Evolutionary conservation across 1,140 invertebrate genomes (phyloP).

Genomic region (Caenorhabditis remanei): DNA sequence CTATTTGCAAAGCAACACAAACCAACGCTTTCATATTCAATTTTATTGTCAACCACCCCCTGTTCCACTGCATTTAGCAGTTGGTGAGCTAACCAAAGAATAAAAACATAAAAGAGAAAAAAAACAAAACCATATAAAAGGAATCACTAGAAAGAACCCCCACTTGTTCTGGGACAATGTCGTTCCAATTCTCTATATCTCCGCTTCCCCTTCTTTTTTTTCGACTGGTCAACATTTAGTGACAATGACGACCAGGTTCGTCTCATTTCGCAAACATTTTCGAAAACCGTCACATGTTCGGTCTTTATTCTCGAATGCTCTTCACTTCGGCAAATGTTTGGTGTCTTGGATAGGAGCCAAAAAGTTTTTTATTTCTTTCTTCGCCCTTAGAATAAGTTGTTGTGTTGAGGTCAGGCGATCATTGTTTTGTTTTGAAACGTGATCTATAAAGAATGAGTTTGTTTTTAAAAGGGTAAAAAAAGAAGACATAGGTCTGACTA

Average conservation of each 20-base stretch:
- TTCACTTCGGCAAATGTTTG: constrained; percentile 39
- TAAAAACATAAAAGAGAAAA: too few relatives aligned
- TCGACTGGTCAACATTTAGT: constrained; percentile 49
- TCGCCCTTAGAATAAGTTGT: not conserved
- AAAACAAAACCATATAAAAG: too few relatives aligned
- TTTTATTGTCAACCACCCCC: too few relatives aligned
- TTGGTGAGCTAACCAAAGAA: too few relatives aligned
- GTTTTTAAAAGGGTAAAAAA: not conserved
- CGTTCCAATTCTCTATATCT: not conserved
- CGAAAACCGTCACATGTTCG: constrained; percentile 51
- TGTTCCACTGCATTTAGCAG: too few relatives aligned
- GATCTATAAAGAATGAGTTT: not conserved
- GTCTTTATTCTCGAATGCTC: constrained; percentile 47
- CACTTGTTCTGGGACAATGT: too few relatives aligned
- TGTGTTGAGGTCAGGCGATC: not conserved
- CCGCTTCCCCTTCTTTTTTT: not conserved
- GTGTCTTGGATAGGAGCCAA: constrained; percentile 48
- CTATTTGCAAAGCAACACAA: too few relatives aligned
- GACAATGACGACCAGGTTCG: not conserved
- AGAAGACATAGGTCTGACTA: not conserved
- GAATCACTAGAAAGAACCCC: too few relatives aligned
- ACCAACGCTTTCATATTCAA: too few relatives aligned
- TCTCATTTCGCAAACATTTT: constrained; percentile 53
- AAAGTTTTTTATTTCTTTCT: constrained; percentile 4
- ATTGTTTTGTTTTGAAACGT: not conserved